Evolutionary conservation across 2,113 vertebrate species (phyloP), one percentile per base, ranked within the genome.

Genomic region (Erpornis zantholeuca): DNA sequence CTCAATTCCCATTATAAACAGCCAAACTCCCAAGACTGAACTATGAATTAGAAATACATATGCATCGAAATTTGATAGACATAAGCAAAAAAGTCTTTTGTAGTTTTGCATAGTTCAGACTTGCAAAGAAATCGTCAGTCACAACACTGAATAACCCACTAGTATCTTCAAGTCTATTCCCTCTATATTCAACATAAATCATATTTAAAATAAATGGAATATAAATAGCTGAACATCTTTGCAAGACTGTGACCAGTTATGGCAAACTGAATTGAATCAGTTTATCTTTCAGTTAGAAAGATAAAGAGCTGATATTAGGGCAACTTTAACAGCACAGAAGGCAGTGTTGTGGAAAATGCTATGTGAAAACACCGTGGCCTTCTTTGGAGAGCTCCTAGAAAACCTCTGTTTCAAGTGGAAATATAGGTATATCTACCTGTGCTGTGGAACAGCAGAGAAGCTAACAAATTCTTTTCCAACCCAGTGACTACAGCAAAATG

Each of bases 341-440:
- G 23, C 56, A 76, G 5, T 7, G 3, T 23, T 54, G 17, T 21
- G 47, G 10, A 16, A 71, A 42, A 63, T 0, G 2, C 11, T 38
- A 12, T 1, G 1, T 44, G 44, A 56, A 81, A 84, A 35, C 11
- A 28, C 7, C 2, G 1, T 3, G 11, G 9, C 12, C 6, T 16
- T 8, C 42, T 80, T n/a, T 27, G 13, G 25, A 73, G 15, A 7
- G 4, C 10, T 77, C 12, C 35, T 42, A 47, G 44, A 56, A 89
- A 82, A 19, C 0, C 0, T 47, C 5, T 60, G 3, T 60, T 21
- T 71, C 29, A 12, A 42, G 5, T 27, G 23, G 27, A 88, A 45
- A 56, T 19, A 44, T 2, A 56, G 23, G 6, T 53, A 27, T 56
- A 42, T 38, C 68, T 78, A 65, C 23, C 31, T 50, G 9, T 65